Base-by-base conservation (phyloP, 2,888 invertebrate genomes). In the Synergus gifuensis region DNA sequence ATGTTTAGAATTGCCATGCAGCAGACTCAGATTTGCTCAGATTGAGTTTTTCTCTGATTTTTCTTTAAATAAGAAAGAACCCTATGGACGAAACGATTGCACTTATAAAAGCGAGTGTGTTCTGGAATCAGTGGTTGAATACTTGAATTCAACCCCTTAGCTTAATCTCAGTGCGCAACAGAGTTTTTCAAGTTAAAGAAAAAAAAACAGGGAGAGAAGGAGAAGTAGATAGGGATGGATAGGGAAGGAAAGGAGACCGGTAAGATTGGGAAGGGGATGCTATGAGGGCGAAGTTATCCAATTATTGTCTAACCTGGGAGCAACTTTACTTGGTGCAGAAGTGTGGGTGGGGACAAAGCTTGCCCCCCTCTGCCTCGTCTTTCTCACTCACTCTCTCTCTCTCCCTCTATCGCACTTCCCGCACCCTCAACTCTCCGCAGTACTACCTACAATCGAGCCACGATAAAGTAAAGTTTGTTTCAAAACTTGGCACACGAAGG, bases 271-370 rank as follows among this genome's bases (percentile, higher is more conserved):
- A 76, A 63, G 67, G 86, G 84, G 84, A 85, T 84, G 88, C 88
- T 87, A 87, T 85, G 89, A 89, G 90, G 89, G 89, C 91, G 87
- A 92, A 92, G 90, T 92, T 92, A 92, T 92, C 92, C 92, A 92
- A 92, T 92, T 92, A 92, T 92, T 92, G 92, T 92, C 92, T 91
- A 92, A 91, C 92, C 92, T 91, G 91, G 89, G 89, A 90, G 91
- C 91, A 90, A 91, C 89, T 92, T 90, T 89, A 89, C 89, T 89
- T 87, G 88, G 86, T 86, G 86, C 87, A 86, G 87, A 86, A 86
- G 87, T 84, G 85, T 85, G 84, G 81, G 81, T 60, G 60, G 76
- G 76, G 76, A 42, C 28, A 67, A 62, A 76, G 18, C 73, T 49
- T 18, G 28, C 22, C 46, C 46, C 76, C 54, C 40, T 46, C 46